Evolutionary conservation across 2,888 invertebrate species (phyloP).

Genomic region (Griposia aprilina): DNA sequence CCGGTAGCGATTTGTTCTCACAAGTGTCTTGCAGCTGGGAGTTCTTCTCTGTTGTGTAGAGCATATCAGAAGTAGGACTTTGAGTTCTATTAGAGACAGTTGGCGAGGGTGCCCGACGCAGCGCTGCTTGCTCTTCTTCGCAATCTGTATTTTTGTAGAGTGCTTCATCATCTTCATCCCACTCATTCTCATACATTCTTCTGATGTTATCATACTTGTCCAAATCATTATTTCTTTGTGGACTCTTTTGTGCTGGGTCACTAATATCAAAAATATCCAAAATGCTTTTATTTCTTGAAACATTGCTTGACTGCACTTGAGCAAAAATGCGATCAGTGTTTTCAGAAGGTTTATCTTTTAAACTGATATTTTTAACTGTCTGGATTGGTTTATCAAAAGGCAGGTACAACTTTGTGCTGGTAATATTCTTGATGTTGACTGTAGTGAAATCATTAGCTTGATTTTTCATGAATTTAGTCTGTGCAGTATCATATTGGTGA

Average conservation of each 20-base stretch:
- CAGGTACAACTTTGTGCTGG: conserved; percentile 70
- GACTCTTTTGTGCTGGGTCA: conserved; percentile 70
- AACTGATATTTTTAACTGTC: conserved; percentile 33
- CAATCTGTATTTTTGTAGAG: conserved; percentile 82
- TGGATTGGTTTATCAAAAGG: conserved; percentile 73
- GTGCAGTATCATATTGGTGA: conserved; percentile 24
- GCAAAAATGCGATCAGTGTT: conserved; percentile 80
- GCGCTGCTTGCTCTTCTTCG: conserved; percentile 50
- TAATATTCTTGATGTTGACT: conserved; percentile 73
- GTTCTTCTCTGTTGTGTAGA: conserved; percentile 70
- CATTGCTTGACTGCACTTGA: conserved; percentile 79
- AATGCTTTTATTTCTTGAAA: conserved; percentile 83
- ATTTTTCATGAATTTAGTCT: conserved; percentile 32
- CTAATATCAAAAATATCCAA: conserved; percentile 84
- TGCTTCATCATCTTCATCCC: conserved; percentile 89
- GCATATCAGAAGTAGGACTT: conserved; percentile 76
- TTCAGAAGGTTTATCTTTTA: conserved; percentile 63
- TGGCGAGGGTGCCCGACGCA: conserved; percentile 39
- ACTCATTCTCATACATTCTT: conserved; percentile 80
- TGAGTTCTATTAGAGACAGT: conserved; percentile 63
- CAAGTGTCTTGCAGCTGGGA: conserved; percentile 55
- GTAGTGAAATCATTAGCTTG: conserved; percentile 73
- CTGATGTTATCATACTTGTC: conserved; percentile 76
- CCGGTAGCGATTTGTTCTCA: conserved; percentile 61
- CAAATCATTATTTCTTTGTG: conserved; percentile 73